Evolutionary conservation across 2,113 vertebrate genomes (phyloP).

Genomic region (Phyllopteryx taeniolatus): DNA sequence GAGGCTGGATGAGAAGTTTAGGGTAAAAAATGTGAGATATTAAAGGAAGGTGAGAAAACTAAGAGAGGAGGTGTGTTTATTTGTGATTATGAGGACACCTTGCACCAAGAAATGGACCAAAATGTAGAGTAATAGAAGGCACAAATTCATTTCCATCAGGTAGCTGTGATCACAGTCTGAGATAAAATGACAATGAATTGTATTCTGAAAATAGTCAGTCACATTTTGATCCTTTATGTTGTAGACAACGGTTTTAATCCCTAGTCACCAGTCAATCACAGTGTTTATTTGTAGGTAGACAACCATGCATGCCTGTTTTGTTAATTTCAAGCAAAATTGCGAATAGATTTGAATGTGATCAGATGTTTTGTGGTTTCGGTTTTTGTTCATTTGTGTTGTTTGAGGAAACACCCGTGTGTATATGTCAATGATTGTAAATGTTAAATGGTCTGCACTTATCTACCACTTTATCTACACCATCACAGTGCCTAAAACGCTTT

Average conservation of each 20-base stretch:
- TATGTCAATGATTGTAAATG: too few relatives aligned
- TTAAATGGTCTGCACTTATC: too few relatives aligned
- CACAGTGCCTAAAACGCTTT: too few relatives aligned
- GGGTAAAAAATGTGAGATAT: slow-evolving; percentile 75
- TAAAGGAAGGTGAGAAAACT: slow-evolving; percentile 44
- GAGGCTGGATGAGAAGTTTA: slow-evolving; percentile 67
- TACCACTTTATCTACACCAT: too few relatives aligned
- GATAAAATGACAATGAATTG: background rate
- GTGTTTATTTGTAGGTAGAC: too few relatives aligned
- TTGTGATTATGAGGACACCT: slow-evolving; percentile 49
- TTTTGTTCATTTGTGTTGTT: too few relatives aligned
- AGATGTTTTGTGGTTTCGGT: too few relatives aligned
- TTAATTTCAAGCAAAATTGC: too few relatives aligned
- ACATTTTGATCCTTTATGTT: background rate
- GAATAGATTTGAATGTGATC: too few relatives aligned
- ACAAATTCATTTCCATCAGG: slow-evolving; percentile 19
- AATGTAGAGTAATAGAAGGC: slow-evolving; percentile 16
- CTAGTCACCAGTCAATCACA: too few relatives aligned
- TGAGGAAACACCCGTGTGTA: too few relatives aligned
- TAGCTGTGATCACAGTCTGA: slow-evolving; percentile 20
- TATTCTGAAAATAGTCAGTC: background rate
- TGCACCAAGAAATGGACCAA: slow-evolving; percentile 37
- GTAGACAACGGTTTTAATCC: slow-evolving; percentile 6
- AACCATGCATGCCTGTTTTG: too few relatives aligned
- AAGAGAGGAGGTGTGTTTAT: slow-evolving; percentile 41